Percentiles rank a stretch among this genome's conserved stretches.
These are phyloP conservation scores for Pedicia rivosa DNA, from an alignment of 2,888 invertebrate species.

Conservation along the genomic window DNA sequence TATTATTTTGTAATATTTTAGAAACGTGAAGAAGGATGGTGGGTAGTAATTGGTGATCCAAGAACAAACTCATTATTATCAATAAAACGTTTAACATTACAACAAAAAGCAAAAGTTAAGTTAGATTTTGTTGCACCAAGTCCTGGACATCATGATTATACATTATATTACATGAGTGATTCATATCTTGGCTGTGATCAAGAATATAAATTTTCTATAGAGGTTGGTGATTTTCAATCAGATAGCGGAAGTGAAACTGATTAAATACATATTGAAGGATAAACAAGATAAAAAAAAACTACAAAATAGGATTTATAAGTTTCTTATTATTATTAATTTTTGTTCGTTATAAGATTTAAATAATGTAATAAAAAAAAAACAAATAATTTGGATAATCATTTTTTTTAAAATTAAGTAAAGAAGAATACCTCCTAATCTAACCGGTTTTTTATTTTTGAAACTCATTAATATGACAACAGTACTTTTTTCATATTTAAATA, in stretches of 20 bases:
- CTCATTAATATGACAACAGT: too few species aligned
- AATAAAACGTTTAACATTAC: constrained; percentile 90
- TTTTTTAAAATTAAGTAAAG: too few species aligned
- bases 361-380: too few species aligned
- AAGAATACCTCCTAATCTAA: too few species aligned
- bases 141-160: constrained; percentile 78
- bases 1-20: constrained; percentile 32
- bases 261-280: too few species aligned
- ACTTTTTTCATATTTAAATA: too few species aligned
- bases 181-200: constrained; percentile 99
- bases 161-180: constrained; percentile 98
- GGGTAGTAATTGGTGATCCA: constrained; percentile 98
- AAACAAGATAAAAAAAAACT: too few species aligned
- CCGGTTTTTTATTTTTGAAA: too few species aligned
- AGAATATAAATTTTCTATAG: constrained; percentile 86
- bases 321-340: too few species aligned
- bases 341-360: too few species aligned
- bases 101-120: constrained; percentile 73
- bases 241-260: constrained; percentile 41
- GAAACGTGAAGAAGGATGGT: constrained; percentile 89
- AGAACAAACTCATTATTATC: constrained; percentile 86
- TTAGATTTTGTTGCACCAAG: constrained; percentile 74
- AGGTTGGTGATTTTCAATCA: constrained; percentile 60
- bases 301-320: too few species aligned
- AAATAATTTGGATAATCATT: too few species aligned